Evolutionary conservation across 2,113 vertebrate species (phyloP), one percentile per base, ranked within the genome.

Genomic region (Notothenia coriiceps): DNA sequence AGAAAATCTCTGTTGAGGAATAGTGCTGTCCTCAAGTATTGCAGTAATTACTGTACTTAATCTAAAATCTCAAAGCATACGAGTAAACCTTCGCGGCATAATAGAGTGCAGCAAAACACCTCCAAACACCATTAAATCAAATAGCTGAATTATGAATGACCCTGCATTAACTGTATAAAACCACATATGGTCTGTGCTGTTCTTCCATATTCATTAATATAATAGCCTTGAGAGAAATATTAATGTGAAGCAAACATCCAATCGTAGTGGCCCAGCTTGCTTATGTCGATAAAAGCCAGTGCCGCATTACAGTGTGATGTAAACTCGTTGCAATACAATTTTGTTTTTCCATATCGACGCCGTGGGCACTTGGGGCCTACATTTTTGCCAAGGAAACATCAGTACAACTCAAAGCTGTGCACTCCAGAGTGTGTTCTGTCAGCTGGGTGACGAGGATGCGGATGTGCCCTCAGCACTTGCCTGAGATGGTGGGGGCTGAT

Each of bases 241-340:
- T 86, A 88, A 86, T 81, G 64, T 70, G 80, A 72, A 85, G 67
- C 88, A 91, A 88, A 80, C 76, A 82, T 84, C 62, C 79, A 88
- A 76, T 88, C 87, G 78, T 18, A 47, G 70, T n/a, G 46, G 35
- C 75, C 70, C 82, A 64, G 83, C 80, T 66, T 82, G 77, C 85
- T 77, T 74, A 67, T 88, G 86, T 79, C 85, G 86, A 89, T 91
- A 93, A 86, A 89, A 82, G 84, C 84, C 74, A 60, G 60, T 77
- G 69, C 77, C 75, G 84, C 79, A 80, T 80, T 67, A 76, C 77
- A 84, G 85, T 22, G 80, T 92, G 91, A 92, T 92, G 91, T 87
- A 90, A 93, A 92, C 88, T 88, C 17, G 1, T 65, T 89, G 90
- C 90, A 93, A 92, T 91, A 85, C 74, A 82, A 88, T 89, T 77